These are phyloP conservation scores for Scaptodrosophila lebanonensis DNA, from an alignment of 1,140 invertebrate species.

Conservation along the genomic window DNA sequence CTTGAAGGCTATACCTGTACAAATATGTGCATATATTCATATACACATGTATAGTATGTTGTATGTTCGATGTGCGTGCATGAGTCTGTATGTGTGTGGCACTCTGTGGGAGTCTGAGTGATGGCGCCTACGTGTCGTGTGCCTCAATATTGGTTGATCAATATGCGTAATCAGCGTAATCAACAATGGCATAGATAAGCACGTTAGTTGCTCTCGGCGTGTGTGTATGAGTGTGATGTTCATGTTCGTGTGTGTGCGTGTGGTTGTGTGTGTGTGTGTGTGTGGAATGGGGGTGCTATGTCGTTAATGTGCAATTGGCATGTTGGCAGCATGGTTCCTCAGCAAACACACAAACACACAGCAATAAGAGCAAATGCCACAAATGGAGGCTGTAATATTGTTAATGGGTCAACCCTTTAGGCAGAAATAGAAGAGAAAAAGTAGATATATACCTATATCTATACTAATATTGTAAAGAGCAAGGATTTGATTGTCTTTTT, in stretches of 20 bases:
- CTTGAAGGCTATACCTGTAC: no score
- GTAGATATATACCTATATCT: no score
- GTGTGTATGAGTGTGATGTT: conserved; percentile 1
- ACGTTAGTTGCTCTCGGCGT: not conserved
- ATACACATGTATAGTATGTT: no score
- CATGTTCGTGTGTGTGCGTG: conserved; percentile 1
- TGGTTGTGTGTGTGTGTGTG: no score
- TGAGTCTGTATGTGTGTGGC: no score
- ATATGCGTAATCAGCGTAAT: conserved; percentile 69
- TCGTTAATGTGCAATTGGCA: conserved; percentile 76
- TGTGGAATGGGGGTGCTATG: conserved; percentile 51
- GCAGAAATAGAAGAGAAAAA: conserved; percentile 9
- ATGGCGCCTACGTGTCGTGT: conserved; percentile 52
- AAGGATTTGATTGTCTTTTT: no score
- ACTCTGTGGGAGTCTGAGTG: conserved; percentile 36
- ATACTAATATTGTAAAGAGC: no score
- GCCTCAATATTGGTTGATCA: conserved; percentile 50
- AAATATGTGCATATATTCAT: no score
- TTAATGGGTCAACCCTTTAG: conserved; percentile 67
- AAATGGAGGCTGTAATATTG: conserved; percentile 68
- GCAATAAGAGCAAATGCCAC: conserved; percentile 28
- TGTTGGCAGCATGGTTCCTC: conserved; percentile 57
- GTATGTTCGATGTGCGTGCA: no score
- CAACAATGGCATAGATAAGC: conserved; percentile 31
- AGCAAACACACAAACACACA: conserved; percentile 18